Evolutionary conservation across 2,113 vertebrate genomes (phyloP).

Genomic region (Donacobius atricapilla): DNA sequence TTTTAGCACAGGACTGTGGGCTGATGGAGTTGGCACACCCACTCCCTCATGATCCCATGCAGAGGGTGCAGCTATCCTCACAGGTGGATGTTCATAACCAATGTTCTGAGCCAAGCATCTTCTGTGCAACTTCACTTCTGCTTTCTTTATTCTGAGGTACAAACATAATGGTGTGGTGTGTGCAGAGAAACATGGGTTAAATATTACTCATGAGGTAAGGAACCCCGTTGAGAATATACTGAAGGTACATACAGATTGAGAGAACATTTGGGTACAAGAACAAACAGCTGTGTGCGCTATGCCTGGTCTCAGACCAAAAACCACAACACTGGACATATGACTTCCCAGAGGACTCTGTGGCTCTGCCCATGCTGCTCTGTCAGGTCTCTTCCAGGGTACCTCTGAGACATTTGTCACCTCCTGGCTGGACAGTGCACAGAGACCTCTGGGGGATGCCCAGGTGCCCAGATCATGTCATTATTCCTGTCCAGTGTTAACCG

Average conservation of each 20-base stretch:
- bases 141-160: not conserved
- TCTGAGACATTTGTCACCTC: not conserved
- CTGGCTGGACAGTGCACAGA: not conserved
- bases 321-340: not conserved
- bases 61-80: not conserved
- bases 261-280: not conserved
- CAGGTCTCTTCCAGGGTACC: not conserved
- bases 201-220: not conserved
- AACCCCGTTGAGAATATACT: not conserved
- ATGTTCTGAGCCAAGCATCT: not conserved
- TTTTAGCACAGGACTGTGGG: not conserved
- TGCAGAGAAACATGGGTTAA: not conserved
- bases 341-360: not conserved
- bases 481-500: not conserved
- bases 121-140: not conserved
- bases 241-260: not conserved
- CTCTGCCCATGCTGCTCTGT: not conserved
- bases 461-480: not conserved
- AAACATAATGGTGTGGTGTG: not conserved
- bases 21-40: not conserved
- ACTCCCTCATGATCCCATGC: rapidly evolving
- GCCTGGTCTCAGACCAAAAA: not conserved
- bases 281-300: not conserved
- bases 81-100: not conserved
- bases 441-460: no score